Evolutionary conservation across 2,797 vertebrate species (phyloP), one percentile per base, ranked within the genome.

Genomic region (Buceros bicornis): DNA sequence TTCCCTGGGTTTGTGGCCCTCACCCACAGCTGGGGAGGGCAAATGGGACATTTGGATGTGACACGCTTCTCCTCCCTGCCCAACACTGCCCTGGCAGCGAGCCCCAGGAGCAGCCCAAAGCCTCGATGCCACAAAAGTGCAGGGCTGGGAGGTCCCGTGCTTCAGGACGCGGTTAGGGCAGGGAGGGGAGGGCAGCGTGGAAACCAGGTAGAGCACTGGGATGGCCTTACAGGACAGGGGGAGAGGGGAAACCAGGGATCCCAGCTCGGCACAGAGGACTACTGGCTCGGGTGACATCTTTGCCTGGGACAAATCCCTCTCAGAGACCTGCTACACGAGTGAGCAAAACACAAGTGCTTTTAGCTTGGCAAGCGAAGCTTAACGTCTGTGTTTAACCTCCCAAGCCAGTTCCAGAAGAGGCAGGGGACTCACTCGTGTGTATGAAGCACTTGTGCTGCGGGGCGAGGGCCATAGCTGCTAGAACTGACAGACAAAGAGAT

Each of bases 351-450:
- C 33, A 35, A 37, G 25, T 18, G 47, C 17, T 60, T 76, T 57
- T 26, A 53, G 20, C 16, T 25, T 17, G 16, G 48, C 24, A 28
- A 56, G 61, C 11, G 24, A 43, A 83, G 50, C 2, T 16, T 13
- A 31, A 61, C 28, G 31, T 5, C 28, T 0, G 0, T 5, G 33
- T 10, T 35, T 82, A 37, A 76, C 57, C 53, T 70, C 58, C 53
- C 53, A 35, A 15, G 33, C 16, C 31, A 40, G 53, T 11, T 77
- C 33, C 42, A 42, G 73, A 67, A 42, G 7, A 64, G 28, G 8
- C 72, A 20, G 42, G 45, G n/a, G 17, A 56, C 24, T 48, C 29
- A 64, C 13, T n/a, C 0, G 0, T 40, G 45, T 7, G 6, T 56
- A 19, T 25, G 56, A 47, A 89, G 77, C 37, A 31, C 33, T 12